These are phyloP conservation scores for Sminthopsis crassicaudata DNA, from an alignment of 2,113 vertebrate species.

Conservation along the genomic window DNA sequence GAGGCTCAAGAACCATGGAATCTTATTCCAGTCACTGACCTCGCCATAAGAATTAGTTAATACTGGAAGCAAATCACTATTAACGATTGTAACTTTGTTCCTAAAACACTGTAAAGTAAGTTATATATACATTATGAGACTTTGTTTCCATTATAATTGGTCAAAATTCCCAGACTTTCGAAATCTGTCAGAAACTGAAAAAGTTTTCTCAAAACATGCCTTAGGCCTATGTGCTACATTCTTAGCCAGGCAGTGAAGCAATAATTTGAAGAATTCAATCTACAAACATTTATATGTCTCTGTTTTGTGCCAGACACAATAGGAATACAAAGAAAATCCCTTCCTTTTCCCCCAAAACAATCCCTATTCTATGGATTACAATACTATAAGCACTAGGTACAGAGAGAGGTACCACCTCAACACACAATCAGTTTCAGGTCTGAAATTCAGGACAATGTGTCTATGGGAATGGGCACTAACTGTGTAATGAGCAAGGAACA, in stretches of 20 bases:
- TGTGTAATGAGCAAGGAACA: too few relatives aligned
- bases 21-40: conserved; percentile 63
- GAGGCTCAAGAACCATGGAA: conserved; percentile 65
- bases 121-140: neutral
- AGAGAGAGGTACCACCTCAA: too few relatives aligned
- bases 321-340: neutral
- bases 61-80: neutral
- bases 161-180: conserved; percentile 45
- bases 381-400: too few relatives aligned
- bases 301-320: neutral
- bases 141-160: conserved; percentile 41
- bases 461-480: too few relatives aligned
- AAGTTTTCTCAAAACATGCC: conserved; percentile 4
- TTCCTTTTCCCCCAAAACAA: neutral
- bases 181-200: neutral
- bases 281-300: neutral
- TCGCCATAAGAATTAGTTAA: neutral
- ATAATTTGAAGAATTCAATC: conserved; percentile 8
- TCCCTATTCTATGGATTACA: neutral
- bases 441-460: too few relatives aligned
- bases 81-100: conserved; percentile 20
- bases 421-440: too few relatives aligned
- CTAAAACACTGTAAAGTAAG: conserved; percentile 13
- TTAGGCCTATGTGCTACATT: neutral
- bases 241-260: neutral